A percentile compares a stretch with the other conserved stretches of the same genome.
Evolutionary conservation across 2,888 invertebrate species (phyloP).

Genomic region (Scaptomyza caliginosa): DNA sequence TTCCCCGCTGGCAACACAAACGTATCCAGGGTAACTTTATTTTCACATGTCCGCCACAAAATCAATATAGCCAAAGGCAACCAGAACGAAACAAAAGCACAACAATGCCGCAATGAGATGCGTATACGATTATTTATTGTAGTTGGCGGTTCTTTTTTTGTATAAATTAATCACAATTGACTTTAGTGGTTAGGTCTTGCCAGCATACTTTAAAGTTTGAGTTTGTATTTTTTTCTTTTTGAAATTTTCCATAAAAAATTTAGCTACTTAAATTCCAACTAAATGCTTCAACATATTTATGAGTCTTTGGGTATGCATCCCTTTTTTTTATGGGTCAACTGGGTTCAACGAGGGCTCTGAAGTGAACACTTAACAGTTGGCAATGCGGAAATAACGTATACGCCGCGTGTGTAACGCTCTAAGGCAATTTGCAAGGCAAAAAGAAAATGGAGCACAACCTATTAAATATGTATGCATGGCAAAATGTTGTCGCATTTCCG

Average conservation of each 20-base stretch:
- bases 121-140: constrained; percentile 1
- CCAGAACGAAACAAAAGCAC: background rate
- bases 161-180: constrained; percentile 7
- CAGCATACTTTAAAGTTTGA: too few species aligned
- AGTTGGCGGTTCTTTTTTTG: background rate
- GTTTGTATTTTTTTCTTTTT: too few species aligned
- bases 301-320: background rate
- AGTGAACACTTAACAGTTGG: constrained; percentile 24
- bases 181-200: background rate
- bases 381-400: constrained; percentile 64
- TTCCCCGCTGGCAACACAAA: constrained; percentile 37
- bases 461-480: constrained; percentile 57
- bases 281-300: background rate
- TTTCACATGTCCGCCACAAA: constrained; percentile 46
- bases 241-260: too few species aligned
- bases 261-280: too few species aligned
- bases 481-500: constrained; percentile 52
- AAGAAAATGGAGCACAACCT: constrained; percentile 12
- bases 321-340: constrained; percentile 63
- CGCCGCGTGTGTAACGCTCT: constrained; percentile 23
- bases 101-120: constrained; percentile 5
- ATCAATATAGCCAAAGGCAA: constrained; percentile 39
- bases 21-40: constrained; percentile 50
- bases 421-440: constrained; percentile 45
- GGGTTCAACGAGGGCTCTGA: constrained; percentile 37